Base-by-base conservation (phyloP, 2,888 invertebrate genomes). In the Lepeophtheirus nordmannii region DNA sequence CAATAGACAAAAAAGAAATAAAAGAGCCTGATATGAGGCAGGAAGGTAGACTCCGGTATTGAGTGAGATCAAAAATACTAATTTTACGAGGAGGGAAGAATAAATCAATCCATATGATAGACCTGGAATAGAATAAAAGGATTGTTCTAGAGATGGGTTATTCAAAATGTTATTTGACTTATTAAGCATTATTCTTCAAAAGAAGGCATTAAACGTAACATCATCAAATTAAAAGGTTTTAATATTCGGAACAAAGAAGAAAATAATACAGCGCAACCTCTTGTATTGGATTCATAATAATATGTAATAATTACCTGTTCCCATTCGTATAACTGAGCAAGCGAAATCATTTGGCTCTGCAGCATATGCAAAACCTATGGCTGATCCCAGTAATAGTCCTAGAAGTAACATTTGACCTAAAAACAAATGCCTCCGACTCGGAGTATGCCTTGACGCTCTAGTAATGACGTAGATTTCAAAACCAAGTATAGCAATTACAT, bases 1-100 rank as follows among this genome's bases (percentile, higher is more conserved):
- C 74, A 89, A 83, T 68, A 92, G 87, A 37, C 91, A 89, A 75
- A 93, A 93, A 72, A 90, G 83, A 71, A 93, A 80, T 71, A 94
- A 80, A 38, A 92, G 81, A 69, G 81, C 81, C 78, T 93, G 92
- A 76, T 93, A 93, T 12, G 89, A 86, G 11, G 92, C 90, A 65
- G 91, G 91, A 67, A 93, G 80, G 74, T 93, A 92, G 62, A 91
- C 89, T 69, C 88, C 90, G 65, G 87, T 85, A 76, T 92, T 90
- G 69, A 92, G 82, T 73, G 91, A 90, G 71, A 93, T 83, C 68
- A 93, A 82, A 75, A 93, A 92, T 71, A 93, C 89, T 76, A 91
- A 88, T 78, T 94, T 93, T 70, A 93, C 93, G 71, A 94, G 81
- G 62, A 94, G 81, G 0, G 92, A 87, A 56, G 90, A 87, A 76